Evolutionary conservation across 2,797 vertebrate genomes (phyloP), one percentile per base, ranked within the genome.

Genomic region (Parotocinclus haroldoi): DNA sequence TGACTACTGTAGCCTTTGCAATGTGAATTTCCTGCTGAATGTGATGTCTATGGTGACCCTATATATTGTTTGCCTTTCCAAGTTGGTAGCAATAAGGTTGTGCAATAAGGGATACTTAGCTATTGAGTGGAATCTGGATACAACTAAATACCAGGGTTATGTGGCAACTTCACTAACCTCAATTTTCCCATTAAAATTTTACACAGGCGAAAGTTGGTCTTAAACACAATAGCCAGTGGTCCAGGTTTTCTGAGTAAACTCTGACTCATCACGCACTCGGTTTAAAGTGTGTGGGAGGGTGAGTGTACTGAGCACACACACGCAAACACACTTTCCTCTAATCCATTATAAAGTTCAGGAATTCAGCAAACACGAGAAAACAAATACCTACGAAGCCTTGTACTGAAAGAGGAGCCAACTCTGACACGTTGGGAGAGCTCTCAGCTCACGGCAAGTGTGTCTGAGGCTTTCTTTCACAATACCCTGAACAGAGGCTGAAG

Each of bases 381-480:
- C 82, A 86, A 87, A 88, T 84, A 83, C 80, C 76, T 76, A 79
- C 66, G 66, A 78, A 82, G 82, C 80, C 76, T 77, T 73, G 73
- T 78, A 68, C 63, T 83, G 82, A 87, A 88, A 86, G 82, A 76
- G 46, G 80, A 86, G 87, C 85, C 83, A 83, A 80, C 82, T 87
- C 74, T 85, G 83, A 87, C 83, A 85, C 87, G 84, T 87, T 84
- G 76, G 86, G 78, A 81, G 73, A 79, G 79, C 84, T 83, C 85
- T 88, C 81, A 80, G 83, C 79, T 82, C 82, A 81, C 74, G 19
- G 70, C 58, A 81, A 81, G 79, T 77, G 85, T 84, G 83, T 82
- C 77, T 74, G 74, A 42, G 63, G 57, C 73, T 68, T 59, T 40
- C 72, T 58, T 63, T 63, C 70, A 61, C 66, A 78, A 51, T 40